Base-by-base conservation (phyloP, 2,797 vertebrate species). In the Semaprochilodus insignis region DNA sequence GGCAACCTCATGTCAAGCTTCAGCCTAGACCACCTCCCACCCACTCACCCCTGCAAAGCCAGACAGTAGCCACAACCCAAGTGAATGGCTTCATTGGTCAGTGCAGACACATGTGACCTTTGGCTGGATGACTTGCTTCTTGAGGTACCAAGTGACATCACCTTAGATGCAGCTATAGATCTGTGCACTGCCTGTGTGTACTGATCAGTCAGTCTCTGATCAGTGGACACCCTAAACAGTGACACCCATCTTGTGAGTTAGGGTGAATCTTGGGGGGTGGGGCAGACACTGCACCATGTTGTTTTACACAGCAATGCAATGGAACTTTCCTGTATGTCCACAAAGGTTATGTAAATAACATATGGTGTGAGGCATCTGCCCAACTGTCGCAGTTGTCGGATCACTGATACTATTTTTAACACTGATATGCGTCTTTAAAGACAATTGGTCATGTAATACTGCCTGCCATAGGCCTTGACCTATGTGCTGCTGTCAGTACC, bases 81-180 rank as follows among this genome's bases (percentile, higher is more conserved):
- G 78, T 25, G 19, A 80, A 63, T 78, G 65, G 86, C 90, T 84
- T 90, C 88, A 87, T 72, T 86, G 87, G 65, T 84, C 81, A 87
- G 79, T 81, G 79, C 82, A 87, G 88, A 87, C 85, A 89, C 48
- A 77, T 82, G 65, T 93, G 91, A 93, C 91, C 90, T 92, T 89
- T 92, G 91, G 72, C 87, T 90, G 88, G 85, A 85, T 90, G 87
- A 88, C 90, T 88, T 86, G 79, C 83, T 87, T 90, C 86, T 89
- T 83, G 84, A 83, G 77, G 80, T 88, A 87, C 85, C 80, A 79
- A 91, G 80, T 87, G 85, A 82, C 86, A 74, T 69, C 16, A 85
- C 63, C 63, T 77, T 71, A 34, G 77, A 70, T 66, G 57, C 36
- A 71, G 77, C 77, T 69, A 52, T 57, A 74, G 80, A 65, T 77